These are phyloP conservation scores for Penaeus japonicus DNA, from an alignment of 1,140 invertebrate genomes.

Conservation along the genomic window DNA sequence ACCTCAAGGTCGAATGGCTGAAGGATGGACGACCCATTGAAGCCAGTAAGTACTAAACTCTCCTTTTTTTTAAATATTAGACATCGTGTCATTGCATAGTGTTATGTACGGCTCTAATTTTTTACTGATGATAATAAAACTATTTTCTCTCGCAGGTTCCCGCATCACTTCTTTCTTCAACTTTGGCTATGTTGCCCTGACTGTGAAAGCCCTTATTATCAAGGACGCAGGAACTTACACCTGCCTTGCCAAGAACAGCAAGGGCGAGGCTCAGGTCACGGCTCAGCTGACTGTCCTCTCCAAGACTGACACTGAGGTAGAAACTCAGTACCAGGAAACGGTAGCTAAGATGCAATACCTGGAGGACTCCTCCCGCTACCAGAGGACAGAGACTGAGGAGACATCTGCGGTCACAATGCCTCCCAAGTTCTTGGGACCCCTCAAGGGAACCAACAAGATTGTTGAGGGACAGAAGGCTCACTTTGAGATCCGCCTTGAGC, in stretches of 20 bases:
- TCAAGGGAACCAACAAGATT: constrained; percentile 91
- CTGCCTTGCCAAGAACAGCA: constrained; percentile 85
- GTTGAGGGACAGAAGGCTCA: constrained; percentile 95
- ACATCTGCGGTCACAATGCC: constrained; percentile 52
- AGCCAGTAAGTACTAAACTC: constrained; percentile 72
- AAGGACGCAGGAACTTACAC: constrained; percentile 93
- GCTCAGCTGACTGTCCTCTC: constrained; percentile 87
- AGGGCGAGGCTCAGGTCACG: constrained; percentile 87
- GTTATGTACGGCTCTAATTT: not conserved
- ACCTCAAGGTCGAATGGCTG: constrained; percentile 92
- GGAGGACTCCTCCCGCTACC: constrained; percentile 73
- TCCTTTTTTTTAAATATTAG: not conserved
- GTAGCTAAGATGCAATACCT: constrained; percentile 88
- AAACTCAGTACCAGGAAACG: constrained; percentile 86
- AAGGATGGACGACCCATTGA: constrained; percentile 90
- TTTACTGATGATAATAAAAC: not conserved
- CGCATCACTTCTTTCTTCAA: constrained; percentile 95
- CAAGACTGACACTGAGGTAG: constrained; percentile 84
- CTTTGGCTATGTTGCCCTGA: constrained; percentile 95
- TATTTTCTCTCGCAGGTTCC: constrained; percentile 70
- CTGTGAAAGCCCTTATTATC: constrained; percentile 90
- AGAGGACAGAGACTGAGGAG: constrained; percentile 52
- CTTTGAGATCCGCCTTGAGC: constrained; percentile 94
- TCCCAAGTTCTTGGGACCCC: constrained; percentile 76
- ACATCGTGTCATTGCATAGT: not conserved